Conservation (phyloP, 2,113 vertebrate species). For the Anarhynchus alexandrinus region DNA sequence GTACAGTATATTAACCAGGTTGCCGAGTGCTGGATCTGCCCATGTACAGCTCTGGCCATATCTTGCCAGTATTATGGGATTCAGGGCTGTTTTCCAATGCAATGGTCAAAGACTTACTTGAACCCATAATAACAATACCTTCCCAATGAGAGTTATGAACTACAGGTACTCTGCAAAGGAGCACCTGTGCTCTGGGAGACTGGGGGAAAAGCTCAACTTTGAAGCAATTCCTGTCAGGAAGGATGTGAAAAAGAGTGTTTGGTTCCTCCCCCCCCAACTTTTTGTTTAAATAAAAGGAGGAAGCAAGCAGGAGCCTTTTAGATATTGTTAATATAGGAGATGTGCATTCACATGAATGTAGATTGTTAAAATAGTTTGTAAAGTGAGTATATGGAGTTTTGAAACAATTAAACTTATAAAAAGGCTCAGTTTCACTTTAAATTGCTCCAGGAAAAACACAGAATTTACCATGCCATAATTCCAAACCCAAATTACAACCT, state of each 20-base stretch:
- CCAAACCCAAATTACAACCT: neutral
- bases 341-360: neutral
- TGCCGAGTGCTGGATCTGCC: neutral
- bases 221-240: neutral
- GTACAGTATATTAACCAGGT: neutral
- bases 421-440: neutral
- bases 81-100: neutral
- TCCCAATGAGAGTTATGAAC: neutral
- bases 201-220: neutral
- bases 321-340: neutral
- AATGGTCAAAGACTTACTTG: neutral
- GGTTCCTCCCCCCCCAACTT: neutral
- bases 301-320: neutral
- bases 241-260: neutral
- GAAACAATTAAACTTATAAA: neutral
- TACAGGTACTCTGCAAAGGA: neutral
- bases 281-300: neutral
- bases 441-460: neutral
- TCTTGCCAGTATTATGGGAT: neutral
- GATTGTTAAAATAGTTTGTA: neutral
- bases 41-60: neutral
- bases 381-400: neutral
- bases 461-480: neutral
- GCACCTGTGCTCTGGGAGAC: neutral
- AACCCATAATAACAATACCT: neutral